Base-by-base conservation (phyloP, 2,888 invertebrate species). In the Rapana venosa region DNA sequence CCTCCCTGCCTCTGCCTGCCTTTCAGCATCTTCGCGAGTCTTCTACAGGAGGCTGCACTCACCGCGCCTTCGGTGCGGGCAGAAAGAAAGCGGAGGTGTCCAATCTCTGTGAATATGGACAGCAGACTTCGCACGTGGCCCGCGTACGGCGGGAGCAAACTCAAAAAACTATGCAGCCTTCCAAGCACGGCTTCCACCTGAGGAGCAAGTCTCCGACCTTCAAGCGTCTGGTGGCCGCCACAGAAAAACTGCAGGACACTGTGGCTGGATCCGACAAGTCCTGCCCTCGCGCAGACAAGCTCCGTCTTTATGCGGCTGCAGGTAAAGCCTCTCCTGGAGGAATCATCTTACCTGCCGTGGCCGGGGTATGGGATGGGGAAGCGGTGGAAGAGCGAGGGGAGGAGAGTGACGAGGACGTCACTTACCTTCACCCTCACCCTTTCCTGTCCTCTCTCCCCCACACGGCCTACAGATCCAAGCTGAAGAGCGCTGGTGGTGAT, bases 121-220 rank as follows among this genome's bases (percentile, higher is more conserved):
- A 86, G 20, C 30, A 47, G 86, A 26, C 26, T 35, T 32, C 66
- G 58, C 30, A 35, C 15, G 13, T 70, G 35, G 70, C 35, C 6
- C 15, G 35, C 36, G 47, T 17, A 74, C 47, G 11, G 66, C 36
- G 81, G 47, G 36, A 36, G 0, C 81, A 83, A 22, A 15, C 20
- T 36, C 81, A 83, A 2, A 83, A 83, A 26, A 91, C 91, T 17
- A 47, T 94, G 5, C 81, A 90, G 26, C 94, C 94, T 1, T 94
- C 94, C 26, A 94, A 94, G 90, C 92, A 94, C 87, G 94, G 94
- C n/a, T 94, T 92, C 84, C 94, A 94, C 79, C 93, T 92, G 8
- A 84, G 94, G n/a, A 94, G 94, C 87, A 91, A 93, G 56, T 94
- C 94, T 15, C 94, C 94, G n/a, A 94, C 94, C 1, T 94, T 94